These are phyloP conservation scores for Argynnis bischoffii DNA, from an alignment of 2,888 invertebrate species.

Conservation along the genomic window DNA sequence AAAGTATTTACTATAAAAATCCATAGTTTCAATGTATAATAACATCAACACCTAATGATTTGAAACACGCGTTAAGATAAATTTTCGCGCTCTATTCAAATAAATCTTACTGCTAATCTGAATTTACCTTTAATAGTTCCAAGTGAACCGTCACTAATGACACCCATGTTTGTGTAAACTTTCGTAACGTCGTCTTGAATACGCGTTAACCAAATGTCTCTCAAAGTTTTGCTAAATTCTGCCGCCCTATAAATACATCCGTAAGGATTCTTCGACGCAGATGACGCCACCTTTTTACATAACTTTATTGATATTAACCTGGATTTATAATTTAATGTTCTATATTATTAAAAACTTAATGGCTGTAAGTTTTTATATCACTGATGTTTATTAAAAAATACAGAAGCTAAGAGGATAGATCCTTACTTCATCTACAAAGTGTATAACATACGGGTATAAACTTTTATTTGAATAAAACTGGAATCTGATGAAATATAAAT, in stretches of 20 bases:
- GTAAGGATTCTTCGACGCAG: constrained; percentile 60
- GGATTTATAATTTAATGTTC: constrained; percentile 26
- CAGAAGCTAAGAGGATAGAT: background rate
- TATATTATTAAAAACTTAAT: constrained; percentile 29
- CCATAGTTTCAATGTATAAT: too few relatives aligned
- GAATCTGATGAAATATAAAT: too few relatives aligned
- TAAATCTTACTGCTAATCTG: constrained; percentile 6
- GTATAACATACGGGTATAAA: too few relatives aligned
- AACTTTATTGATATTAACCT: constrained; percentile 31
- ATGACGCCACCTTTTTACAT: constrained; percentile 47
- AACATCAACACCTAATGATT: too few relatives aligned
- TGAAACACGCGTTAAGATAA: background rate
- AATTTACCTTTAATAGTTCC: constrained; percentile 65
- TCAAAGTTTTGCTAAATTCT: constrained; percentile 55
- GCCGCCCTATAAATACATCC: constrained; percentile 63
- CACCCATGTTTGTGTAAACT: constrained; percentile 55
- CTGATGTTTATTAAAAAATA: background rate
- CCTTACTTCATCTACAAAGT: too few relatives aligned
- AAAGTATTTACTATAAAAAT: too few relatives aligned
- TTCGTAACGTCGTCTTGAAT: constrained; percentile 42
- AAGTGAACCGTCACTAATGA: constrained; percentile 70
- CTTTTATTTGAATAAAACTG: too few relatives aligned
- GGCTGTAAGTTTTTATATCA: background rate
- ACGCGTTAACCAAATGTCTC: constrained; percentile 58
- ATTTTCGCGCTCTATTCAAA: constrained; percentile 5